Base-by-base conservation (phyloP, 2,797 vertebrate species). In the Acanthopagrus latus region DNA sequence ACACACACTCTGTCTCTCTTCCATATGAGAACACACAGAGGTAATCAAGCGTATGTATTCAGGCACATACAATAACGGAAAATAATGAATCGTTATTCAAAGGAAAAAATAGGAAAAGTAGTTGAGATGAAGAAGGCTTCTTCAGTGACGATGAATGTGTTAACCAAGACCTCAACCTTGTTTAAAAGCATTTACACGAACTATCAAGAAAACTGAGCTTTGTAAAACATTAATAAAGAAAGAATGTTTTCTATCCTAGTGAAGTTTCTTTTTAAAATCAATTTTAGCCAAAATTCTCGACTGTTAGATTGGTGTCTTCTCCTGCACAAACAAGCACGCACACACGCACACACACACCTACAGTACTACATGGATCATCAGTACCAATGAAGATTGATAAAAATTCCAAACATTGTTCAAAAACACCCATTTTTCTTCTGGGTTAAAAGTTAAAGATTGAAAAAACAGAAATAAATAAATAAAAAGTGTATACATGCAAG, bases 1-100 rank as follows among this genome's bases (percentile, higher is more conserved):
- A 64, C 81, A 67, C 83, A 81, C 88, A 27, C 27, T n/a, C 80
- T 86, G 83, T 78, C 86, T 89, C 87, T 88, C 84, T 71, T 86
- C 82, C 86, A 83, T 78, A 82, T 86, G 83, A 89, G 85, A 85
- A 91, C 90, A 91, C 92, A 93, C 92, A 91, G 93, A 95, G 94
- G 94, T 95, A 95, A 96, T 95, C 92, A 95, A 95, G 92, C 94
- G 81, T 91, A 90, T 95, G 94, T 90, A 85, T 93, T 93, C 93
- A 95, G 94, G 93, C 94, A 95, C 95, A 88, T 94, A 94, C 93
- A 94, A 91, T 81, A 89, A 94, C 89, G 85, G 79, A 87, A 91
- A 91, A 87, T 38, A 70, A 87, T 89, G 76, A 90, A 87, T 83
- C 43, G 9, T 85, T 77, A 77, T 84, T 86, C n/a, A 76, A 86